These are phyloP conservation scores for Hemaris fuciformis DNA, from an alignment of 2,888 invertebrate genomes.

Conservation along the genomic window DNA sequence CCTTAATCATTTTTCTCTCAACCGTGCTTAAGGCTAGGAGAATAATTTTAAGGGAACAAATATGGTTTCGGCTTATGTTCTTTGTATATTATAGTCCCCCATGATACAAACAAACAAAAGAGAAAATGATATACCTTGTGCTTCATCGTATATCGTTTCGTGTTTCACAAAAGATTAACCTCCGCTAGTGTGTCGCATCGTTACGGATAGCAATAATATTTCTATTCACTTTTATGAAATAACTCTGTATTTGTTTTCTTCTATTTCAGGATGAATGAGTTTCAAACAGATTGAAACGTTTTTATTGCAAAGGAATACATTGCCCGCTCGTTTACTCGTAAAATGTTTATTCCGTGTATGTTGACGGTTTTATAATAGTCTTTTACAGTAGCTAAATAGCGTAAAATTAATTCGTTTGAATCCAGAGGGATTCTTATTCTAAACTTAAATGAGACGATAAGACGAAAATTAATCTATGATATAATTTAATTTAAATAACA, in stretches of 20 bases:
- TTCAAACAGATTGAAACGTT: neutral
- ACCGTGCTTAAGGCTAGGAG: too few relatives aligned
- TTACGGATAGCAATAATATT: neutral
- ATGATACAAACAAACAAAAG: neutral
- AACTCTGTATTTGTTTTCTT: neutral
- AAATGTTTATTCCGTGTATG: neutral
- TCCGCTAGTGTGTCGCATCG: too few relatives aligned
- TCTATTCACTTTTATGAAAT: neutral
- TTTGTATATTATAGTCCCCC: too few relatives aligned
- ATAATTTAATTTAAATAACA: too few relatives aligned
- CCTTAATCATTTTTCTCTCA: too few relatives aligned
- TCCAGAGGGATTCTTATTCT: too few relatives aligned
- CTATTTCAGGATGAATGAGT: neutral
- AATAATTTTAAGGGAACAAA: too few relatives aligned
- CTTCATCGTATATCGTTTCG: neutral
- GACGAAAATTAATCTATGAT: too few relatives aligned
- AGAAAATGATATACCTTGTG: neutral
- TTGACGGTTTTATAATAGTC: neutral
- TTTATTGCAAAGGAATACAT: neutral
- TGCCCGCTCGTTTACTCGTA: neutral
- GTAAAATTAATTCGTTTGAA: too few relatives aligned
- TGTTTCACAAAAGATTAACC: too few relatives aligned
- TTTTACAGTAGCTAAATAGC: neutral
- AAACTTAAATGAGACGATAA: too few relatives aligned
- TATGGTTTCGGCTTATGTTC: too few relatives aligned